Base-by-base conservation (phyloP, 2,888 invertebrate genomes). In the Cataglyphis rosenhaueri region DNA sequence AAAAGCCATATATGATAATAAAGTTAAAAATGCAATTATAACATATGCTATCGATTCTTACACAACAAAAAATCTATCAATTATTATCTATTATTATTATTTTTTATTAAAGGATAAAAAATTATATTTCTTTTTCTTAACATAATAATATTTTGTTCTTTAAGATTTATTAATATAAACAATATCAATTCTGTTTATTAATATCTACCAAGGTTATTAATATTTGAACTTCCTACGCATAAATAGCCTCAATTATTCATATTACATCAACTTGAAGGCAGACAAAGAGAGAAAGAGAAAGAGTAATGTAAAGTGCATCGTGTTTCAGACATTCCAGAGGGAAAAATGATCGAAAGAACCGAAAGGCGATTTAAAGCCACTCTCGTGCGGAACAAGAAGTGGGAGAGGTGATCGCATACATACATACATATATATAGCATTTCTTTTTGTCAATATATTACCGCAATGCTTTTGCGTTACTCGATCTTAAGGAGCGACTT, bases 301-400 rank as follows among this genome's bases (percentile, higher is more conserved):
- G 62, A 81, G 32, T 65, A 75, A 82, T 75, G 76, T 66, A 65
- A 76, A 66, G 35, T 76, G 65, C 76, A 82, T 64, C 25, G 35
- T 59, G 44, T n/a, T 35, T n/a, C 41, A 74, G 55, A 82, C 64
- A 66, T 29, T 29, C 29, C 29, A 48, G 48, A 38, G 35, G 35
- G 52, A 66, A 61, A 66, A 76, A 78, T 79, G 70, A 79, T 79
- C 21, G 78, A 59, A 79, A 25, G 59, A 71, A 44, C 32, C 44
- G 71, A 79, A 61, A 59, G 59, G 35, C 59, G 71, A 79, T 79
- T 71, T 71, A 79, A 79, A 79, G 71, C 71, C 71, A 79, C 44
- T 79, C 66, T 71, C 18, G 5, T 44, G 57, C 12, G n/a, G 52
- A 52, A 8, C n/a, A 8, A 3, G 8, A 52, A n/a, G 8, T 2